Conservation (phyloP, 2,113 vertebrate species). For the Apteryx mantelli region DNA sequence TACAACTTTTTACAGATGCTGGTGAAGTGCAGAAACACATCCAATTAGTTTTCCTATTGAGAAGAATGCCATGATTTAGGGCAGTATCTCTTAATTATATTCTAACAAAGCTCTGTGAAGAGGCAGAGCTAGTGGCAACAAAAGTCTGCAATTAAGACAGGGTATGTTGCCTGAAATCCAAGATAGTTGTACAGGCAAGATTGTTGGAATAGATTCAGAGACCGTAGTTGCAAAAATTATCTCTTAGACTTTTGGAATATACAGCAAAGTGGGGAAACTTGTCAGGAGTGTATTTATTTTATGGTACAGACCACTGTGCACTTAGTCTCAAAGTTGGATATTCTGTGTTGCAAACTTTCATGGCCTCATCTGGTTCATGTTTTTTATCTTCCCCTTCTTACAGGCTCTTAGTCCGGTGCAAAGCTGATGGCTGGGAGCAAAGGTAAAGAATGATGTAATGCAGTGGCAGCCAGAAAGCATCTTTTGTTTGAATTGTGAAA, state of each 20-base stretch:
- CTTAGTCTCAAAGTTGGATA: conserved; percentile 42
- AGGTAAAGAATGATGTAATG: conserved; percentile 85
- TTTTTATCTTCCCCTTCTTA: conserved; percentile 11
- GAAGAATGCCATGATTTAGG: neutral
- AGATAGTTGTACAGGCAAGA: conserved; percentile 39
- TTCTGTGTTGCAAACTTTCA: conserved; percentile 25
- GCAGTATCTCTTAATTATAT: conserved; percentile 34
- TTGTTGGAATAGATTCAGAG: neutral
- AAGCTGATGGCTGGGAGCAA: conserved; percentile 73
- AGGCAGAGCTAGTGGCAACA: conserved; percentile 36
- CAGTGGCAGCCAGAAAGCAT: conserved; percentile 73
- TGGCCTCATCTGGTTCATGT: conserved; percentile 14
- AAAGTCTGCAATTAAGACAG: conserved; percentile 50
- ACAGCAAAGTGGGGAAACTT: neutral
- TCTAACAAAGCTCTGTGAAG: conserved; percentile 24
- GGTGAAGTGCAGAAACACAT: neutral
- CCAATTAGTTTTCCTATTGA: neutral
- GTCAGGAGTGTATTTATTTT: neutral
- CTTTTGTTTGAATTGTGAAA: conserved; percentile 76
- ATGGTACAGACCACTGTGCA: neutral
- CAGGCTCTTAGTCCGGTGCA: conserved; percentile 54
- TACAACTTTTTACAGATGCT: neutral
- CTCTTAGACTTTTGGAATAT: neutral
- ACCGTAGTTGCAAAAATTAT: neutral
- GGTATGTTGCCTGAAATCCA: conserved; percentile 34